A percentile compares a stretch with the other conserved stretches of the same genome.
phyloP scores from a whole-genome alignment of 2,797 vertebrate genomes.

The Molossus molossus region DNA sequence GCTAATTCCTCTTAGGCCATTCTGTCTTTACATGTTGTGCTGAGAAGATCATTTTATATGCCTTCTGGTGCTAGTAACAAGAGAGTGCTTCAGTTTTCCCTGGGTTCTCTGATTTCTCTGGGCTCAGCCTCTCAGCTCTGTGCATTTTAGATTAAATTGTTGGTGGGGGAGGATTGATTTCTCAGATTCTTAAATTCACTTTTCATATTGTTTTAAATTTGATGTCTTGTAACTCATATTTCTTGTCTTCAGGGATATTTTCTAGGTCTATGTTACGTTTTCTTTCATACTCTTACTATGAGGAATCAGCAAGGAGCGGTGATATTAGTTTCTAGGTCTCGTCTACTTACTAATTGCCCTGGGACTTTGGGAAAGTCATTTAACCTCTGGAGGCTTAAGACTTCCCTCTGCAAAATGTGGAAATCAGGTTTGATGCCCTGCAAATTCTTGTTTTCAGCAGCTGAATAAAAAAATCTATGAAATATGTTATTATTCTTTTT shows the following conservation, averaged over 20 bases:
- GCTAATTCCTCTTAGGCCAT: constrained; percentile 10
- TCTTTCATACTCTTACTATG: not conserved
- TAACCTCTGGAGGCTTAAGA: not conserved
- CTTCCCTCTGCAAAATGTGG: not conserved
- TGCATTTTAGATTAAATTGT: not conserved
- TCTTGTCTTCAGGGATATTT: not conserved
- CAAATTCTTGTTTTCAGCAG: not conserved
- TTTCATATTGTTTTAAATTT: constrained; percentile 17
- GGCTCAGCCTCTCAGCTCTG: not conserved
- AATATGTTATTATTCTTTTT: constrained; percentile 38
- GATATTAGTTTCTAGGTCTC: not conserved
- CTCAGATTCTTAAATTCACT: not conserved
- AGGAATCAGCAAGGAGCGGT: not conserved
- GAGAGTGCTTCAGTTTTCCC: not conserved
- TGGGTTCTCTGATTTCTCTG: not conserved
- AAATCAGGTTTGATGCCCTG: not conserved
- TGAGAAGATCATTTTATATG: not conserved
- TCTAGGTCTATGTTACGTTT: not conserved
- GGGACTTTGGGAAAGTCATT: not conserved
- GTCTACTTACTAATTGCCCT: not conserved
- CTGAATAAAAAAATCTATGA: constrained; percentile 46
- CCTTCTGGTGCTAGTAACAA: not conserved
- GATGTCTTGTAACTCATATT: not conserved
- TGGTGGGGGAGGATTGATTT: not conserved
- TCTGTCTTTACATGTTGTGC: not conserved